Percentiles rank a stretch among this genome's conserved stretches.
Evolutionary conservation across 2,113 vertebrate species (phyloP).

Genomic region (Solea senegalensis): DNA sequence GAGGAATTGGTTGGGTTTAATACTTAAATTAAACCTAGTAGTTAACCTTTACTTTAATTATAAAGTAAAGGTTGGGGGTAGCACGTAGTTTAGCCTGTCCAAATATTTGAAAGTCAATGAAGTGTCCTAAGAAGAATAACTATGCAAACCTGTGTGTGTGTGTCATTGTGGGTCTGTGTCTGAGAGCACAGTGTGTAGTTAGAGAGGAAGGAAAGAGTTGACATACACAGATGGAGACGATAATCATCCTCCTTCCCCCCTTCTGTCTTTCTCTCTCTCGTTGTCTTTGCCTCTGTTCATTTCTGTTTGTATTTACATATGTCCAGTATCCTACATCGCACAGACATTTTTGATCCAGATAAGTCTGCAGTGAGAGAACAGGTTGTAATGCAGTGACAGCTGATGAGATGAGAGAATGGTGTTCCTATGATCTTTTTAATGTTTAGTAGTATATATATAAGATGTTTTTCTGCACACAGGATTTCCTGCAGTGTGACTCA

Average conservation of each 20-base stretch:
- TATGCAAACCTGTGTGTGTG: not conserved
- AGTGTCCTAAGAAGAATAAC: too few species aligned
- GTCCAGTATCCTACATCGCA: slow-evolving; percentile 23
- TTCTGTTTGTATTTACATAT: not conserved
- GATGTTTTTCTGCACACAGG: slow-evolving; percentile 46
- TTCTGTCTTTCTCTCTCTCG: not conserved
- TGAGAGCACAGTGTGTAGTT: slow-evolving; percentile 29
- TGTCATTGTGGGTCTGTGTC: not conserved
- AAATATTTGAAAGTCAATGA: too few species aligned
- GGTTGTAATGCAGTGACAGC: not conserved
- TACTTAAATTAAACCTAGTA: too few species aligned
- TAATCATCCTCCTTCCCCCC: slow-evolving; percentile 31
- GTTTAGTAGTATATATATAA: not conserved
- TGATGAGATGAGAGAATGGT: not conserved
- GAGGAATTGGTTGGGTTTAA: too few species aligned
- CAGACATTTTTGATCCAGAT: not conserved
- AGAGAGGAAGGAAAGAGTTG: slow-evolving; percentile 48
- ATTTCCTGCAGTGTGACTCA: slow-evolving; percentile 46
- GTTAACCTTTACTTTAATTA: too few species aligned
- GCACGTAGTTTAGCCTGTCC: too few species aligned
- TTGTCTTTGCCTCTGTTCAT: not conserved
- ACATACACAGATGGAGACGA: slow-evolving; percentile 50
- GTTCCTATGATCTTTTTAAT: not conserved
- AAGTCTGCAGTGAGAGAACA: not conserved
- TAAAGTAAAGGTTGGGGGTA: too few species aligned